These are phyloP conservation scores for Elachura formosa DNA, from an alignment of 2,113 vertebrate species.

Conservation along the genomic window DNA sequence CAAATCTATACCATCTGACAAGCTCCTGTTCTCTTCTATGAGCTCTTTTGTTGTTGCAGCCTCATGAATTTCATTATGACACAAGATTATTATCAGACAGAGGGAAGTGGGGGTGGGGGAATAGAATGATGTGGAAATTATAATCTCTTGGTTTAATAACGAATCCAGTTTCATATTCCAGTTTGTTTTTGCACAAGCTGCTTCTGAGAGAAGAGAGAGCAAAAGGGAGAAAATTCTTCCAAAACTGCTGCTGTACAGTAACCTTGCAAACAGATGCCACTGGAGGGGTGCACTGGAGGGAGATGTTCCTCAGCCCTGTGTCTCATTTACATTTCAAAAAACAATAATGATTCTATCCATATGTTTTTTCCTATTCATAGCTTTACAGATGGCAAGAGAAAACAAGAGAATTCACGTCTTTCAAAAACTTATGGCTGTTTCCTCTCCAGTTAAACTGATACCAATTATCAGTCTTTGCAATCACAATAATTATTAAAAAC, in stretches of 20 bases:
- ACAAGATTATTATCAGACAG: slow-evolving; percentile 55
- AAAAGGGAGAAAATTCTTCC: slow-evolving; percentile 20
- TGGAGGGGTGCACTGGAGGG: not conserved
- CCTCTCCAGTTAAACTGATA: slow-evolving; percentile 43
- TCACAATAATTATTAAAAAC: slow-evolving; percentile 47
- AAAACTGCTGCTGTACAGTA: not conserved
- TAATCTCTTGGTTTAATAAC: slow-evolving; percentile 38
- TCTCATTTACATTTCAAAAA: not conserved
- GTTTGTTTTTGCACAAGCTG: not conserved
- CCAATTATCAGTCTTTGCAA: slow-evolving; percentile 12
- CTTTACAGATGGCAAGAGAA: not conserved
- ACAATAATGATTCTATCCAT: not conserved
- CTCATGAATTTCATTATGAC: slow-evolving; percentile 60
- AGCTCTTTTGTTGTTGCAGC: not conserved
- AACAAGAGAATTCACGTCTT: not conserved
- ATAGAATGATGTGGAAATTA: not conserved
- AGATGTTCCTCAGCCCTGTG: not conserved
- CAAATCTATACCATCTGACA: slow-evolving; percentile 28
- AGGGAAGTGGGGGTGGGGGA: not conserved
- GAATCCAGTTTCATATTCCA: slow-evolving; percentile 11
- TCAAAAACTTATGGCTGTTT: slow-evolving; percentile 43
- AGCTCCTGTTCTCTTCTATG: not conserved
- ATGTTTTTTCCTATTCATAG: not conserved
- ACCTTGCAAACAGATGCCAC: slow-evolving; percentile 14
- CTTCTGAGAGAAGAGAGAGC: slow-evolving; percentile 19